Evolutionary conservation across 2,888 invertebrate genomes (phyloP), one percentile per base, ranked within the genome.

Genomic region (Eupithecia centaureata): DNA sequence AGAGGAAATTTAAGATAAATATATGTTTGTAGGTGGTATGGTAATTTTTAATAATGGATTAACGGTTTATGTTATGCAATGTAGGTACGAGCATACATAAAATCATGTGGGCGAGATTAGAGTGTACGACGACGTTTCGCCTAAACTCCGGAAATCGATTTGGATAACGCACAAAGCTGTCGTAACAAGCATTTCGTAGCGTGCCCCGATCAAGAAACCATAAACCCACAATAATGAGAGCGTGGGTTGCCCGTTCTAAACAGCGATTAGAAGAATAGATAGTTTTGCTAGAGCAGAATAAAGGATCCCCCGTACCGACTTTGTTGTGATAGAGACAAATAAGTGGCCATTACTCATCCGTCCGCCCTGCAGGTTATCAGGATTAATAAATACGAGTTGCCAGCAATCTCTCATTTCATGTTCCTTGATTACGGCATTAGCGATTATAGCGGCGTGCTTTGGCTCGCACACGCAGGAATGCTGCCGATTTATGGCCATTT

Each of bases 311-410:
- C 73, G 71, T 76, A 73, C 70, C 68, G 74, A 76, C 75, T 79
- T 73, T 77, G 77, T 78, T 74, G 77, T 80, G 84, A 85, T 79
- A 77, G 73, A 80, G 82, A 87, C 85, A 84, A 87, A 88, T 87
- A 84, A 77, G 79, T 72, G 62, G 67, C 79, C 75, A 86, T 88
- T 84, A 86, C 79, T 87, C 81, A 83, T 76, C 79, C 73, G 80
- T 69, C 77, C 77, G 78, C 80, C 82, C 82, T 79, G 76, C 78
- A 83, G 82, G 82, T 83, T 84, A 86, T 85, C 82, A 76, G 79
- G 81, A 82, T 81, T 81, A 79, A 84, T 84, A 77, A 79, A 77
- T 75, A 72, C 77, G 74, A 73, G 81, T 74, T 76, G 75, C 65
- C 35, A 57, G 69, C 77, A 76, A 81, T 83, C 78, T 77, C 74